Conservation (phyloP, 2,888 invertebrate species). For the Ochropleura leucogaster region DNA sequence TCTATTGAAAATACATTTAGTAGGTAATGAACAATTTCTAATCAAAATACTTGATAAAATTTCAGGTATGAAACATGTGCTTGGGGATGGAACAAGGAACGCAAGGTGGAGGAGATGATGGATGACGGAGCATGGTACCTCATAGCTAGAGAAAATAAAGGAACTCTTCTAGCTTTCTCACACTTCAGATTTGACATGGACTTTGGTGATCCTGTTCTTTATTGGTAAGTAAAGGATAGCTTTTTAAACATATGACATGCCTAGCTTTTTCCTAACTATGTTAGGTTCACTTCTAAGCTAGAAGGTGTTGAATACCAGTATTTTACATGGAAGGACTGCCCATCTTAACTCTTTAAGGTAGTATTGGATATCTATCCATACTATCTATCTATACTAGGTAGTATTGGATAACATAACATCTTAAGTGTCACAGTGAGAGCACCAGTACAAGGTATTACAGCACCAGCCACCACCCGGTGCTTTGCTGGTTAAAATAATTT, state of each 20-base stretch:
- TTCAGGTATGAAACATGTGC: constrained; percentile 93
- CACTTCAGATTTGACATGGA: constrained; percentile 97
- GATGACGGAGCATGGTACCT: constrained; percentile 94
- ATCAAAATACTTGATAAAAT: constrained; percentile 10
- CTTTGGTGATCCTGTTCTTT: constrained; percentile 93
- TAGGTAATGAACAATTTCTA: neutral
- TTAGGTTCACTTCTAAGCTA: too few species aligned
- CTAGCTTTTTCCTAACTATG: too few species aligned
- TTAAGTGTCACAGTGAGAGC: too few species aligned
- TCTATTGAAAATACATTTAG: neutral
- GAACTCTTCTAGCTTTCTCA: constrained; percentile 92
- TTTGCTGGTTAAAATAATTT: neutral
- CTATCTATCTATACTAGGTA: too few species aligned
- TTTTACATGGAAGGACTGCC: neutral
- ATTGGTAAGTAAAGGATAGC: constrained; percentile 91
- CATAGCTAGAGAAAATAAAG: constrained; percentile 90
- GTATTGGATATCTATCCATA: neutral
- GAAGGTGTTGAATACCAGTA: too few species aligned
- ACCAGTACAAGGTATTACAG: too few species aligned
- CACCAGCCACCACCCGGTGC: too few species aligned
- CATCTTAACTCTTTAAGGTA: neutral
- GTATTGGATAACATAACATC: neutral
- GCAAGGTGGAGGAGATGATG: constrained; percentile 93
- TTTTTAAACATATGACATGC: neutral
- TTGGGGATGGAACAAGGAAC: constrained; percentile 95